Evolutionary conservation across 2,113 vertebrate species (phyloP), one percentile per base, ranked within the genome.

Genomic region (Aythya baeri): DNA sequence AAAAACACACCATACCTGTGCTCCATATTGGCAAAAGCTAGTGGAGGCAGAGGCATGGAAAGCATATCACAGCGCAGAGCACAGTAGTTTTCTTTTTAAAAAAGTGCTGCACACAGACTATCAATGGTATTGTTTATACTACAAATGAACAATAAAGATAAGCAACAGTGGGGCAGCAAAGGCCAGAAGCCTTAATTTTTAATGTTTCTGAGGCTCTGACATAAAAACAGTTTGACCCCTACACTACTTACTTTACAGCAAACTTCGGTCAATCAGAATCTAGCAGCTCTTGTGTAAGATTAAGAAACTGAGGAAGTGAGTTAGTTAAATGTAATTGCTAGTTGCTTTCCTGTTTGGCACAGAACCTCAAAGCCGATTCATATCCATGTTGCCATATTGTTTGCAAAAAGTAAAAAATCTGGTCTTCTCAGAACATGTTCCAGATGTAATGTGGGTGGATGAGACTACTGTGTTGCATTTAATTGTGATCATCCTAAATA

Each of bases 341-440:
- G 70, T 66, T 94, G 59, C 63, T 86, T 94, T 97, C 94, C 94
- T 96, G 80, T 82, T 90, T 96, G 96, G 96, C 88, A 87, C n/a
- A 16, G 27, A 93, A 93, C 22, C 66, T 91, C 67, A 79, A 84
- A 90, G 86, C 77, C 96, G 92, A 95, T 91, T 88, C 92, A 88
- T 84, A 93, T 65, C 80, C 92, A 92, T 84, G 54, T 57, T 92
- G 58, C 91, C 70, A 94, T 92, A 78, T 41, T 92, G 62, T 66
- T 94, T 86, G 73, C 71, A 92, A 75, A 82, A 86, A 82, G 73
- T 54, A 70, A 84, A 86, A 95, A 49, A 76, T 68, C 62, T 79
- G 41, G 16, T 86, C 70, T 75, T 88, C 57, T 96, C 77, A 93
- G 73, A 94, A 81, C 49, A 73, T 11, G 18, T 94, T 88, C 58